Evolutionary conservation across 1,140 invertebrate species (phyloP), one percentile per base, ranked within the genome.

Genomic region (Saxidomus purpurata): DNA sequence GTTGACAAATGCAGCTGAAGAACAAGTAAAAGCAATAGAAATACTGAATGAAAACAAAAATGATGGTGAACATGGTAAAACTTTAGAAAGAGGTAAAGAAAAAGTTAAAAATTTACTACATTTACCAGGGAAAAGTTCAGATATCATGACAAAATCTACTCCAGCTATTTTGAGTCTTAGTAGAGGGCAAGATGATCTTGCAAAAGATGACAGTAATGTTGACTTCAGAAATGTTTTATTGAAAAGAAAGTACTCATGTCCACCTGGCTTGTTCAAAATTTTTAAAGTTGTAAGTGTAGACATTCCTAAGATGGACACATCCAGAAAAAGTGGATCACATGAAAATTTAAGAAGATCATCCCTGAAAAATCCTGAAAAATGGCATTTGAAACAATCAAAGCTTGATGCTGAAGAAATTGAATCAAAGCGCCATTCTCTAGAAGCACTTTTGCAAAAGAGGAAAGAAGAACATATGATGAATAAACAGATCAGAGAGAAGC

Each of bases 171-270:
- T 49, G 6, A 28, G 25, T 52, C 13, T 4, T 38, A 17, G 2
- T 38, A 1, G 1, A 31, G 25, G n/a, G 0, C 11, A 52, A 55
- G 47, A 52, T 49, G 8, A 25, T 47, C 6, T 49, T 79, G 47
- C 34, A 38, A 71, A 71, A 40, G 67, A 36, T 22, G 34, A 71
- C 34, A 19, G 17, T 28, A 71, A 2, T 71, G 11, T 71, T 36
- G 76, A 36, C 9, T 59, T 79, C 28, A n/a, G 36, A 28, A 67
- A 83, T 38, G 31, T 15, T 81, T 22, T 34, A 67, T 49, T 69
- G 31, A 83, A 69, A 52, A 71, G 83, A 15, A 85, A 85, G 55
- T 85, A 74, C n/a, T 85, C 83, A 13, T 85, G 69, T 76, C 83
- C 83, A 52, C 61, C 38, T 74, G 49, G 40, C 55, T 31, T 69